Percentiles rank a stretch among this genome's conserved stretches.
Evolutionary conservation across 2,797 vertebrate genomes (phyloP).

Genomic region (Taeniopygia guttata): DNA sequence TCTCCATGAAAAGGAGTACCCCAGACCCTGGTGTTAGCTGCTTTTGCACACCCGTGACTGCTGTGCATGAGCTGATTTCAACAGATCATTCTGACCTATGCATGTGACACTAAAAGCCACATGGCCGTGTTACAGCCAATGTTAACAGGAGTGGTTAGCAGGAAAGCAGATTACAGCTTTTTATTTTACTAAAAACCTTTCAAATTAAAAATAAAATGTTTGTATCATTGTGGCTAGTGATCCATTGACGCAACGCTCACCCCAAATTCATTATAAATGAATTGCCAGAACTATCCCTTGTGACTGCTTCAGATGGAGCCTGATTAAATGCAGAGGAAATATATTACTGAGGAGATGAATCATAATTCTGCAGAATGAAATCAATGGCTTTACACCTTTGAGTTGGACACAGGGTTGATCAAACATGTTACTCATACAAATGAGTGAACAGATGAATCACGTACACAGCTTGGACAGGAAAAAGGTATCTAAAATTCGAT

Average conservation of each 20-base stretch:
- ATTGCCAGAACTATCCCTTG: constrained; percentile 19
- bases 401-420: constrained; percentile 19
- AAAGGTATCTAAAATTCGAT: not conserved
- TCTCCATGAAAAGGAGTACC: not conserved
- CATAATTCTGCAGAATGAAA: constrained; percentile 55
- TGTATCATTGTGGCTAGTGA: constrained; percentile 2
- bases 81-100: not conserved
- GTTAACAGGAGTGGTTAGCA: constrained; percentile 10
- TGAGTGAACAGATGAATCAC: constrained; percentile 21
- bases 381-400: constrained; percentile 56
- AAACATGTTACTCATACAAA: constrained; percentile 54
- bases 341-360: constrained; percentile 56
- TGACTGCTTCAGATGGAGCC: constrained; percentile 50
- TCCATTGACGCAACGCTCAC: not conserved
- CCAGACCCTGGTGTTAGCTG: not conserved
- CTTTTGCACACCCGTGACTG: not conserved
- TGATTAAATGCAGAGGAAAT: constrained; percentile 60
- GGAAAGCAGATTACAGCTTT: constrained; percentile 32
- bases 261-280: constrained; percentile 38
- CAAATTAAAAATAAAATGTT: constrained; percentile 23
- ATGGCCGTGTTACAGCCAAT: not conserved
- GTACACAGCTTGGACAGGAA: not conserved
- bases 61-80: not conserved
- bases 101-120: constrained; percentile 43
- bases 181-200: constrained; percentile 41